Evolutionary conservation across 2,113 vertebrate genomes (phyloP).

Genomic region (Pachypanchax playfairii): DNA sequence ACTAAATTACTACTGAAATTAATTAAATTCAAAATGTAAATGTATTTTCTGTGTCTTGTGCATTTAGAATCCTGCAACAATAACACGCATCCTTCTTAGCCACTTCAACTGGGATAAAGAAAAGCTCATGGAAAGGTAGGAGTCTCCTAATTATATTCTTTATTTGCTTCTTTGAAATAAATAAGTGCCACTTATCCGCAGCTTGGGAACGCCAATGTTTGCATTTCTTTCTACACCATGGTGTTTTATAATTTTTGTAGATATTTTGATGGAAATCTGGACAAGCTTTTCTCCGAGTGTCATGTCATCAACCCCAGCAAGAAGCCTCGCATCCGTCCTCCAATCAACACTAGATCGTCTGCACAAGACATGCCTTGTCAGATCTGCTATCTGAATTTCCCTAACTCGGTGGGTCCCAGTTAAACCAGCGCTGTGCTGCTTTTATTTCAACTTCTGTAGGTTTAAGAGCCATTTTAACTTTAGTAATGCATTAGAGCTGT

Average conservation of each 20-base stretch:
- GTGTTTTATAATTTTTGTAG: slow-evolving; percentile 83
- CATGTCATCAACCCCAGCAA: slow-evolving; percentile 99
- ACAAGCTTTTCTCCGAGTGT: slow-evolving; percentile 99
- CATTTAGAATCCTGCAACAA: slow-evolving; percentile 96
- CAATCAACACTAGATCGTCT: slow-evolving; percentile 98
- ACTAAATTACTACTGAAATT: too few relatives aligned
- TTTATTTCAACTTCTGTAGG: too few relatives aligned
- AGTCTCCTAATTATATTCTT: not conserved
- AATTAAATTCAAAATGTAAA: too few relatives aligned
- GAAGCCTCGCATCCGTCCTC: slow-evolving; percentile 95
- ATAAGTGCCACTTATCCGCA: not conserved
- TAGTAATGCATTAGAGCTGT: not conserved
- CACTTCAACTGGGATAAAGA: slow-evolving; percentile 99
- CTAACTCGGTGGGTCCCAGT: slow-evolving; percentile 91
- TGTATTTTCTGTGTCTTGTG: too few relatives aligned
- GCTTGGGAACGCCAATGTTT: too few relatives aligned
- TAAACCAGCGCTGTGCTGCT: not conserved
- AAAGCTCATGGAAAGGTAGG: slow-evolving; percentile 99
- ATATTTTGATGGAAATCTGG: slow-evolving; percentile 99
- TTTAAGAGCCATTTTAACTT: not conserved
- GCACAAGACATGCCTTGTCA: slow-evolving; percentile 99
- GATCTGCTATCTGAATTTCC: slow-evolving; percentile 99
- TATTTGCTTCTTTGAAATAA: not conserved
- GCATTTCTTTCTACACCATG: too few relatives aligned
- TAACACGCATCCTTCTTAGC: slow-evolving; percentile 99